These are phyloP conservation scores for Rynchops niger DNA, from an alignment of 2,113 vertebrate genomes.

Conservation along the genomic window DNA sequence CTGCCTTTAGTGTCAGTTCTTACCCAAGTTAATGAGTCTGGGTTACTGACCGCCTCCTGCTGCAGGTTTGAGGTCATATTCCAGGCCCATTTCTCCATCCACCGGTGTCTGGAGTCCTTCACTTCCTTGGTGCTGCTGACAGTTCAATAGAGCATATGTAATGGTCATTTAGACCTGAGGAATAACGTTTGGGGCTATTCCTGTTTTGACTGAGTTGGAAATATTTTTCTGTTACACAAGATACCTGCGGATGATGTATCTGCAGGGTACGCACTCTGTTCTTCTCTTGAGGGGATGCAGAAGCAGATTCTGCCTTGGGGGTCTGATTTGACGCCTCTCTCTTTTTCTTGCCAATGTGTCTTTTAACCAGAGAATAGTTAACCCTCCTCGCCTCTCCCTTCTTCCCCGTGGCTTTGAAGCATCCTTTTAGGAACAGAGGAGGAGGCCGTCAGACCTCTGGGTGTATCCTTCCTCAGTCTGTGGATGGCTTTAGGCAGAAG, in stretches of 20 bases:
- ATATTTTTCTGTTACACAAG: not conserved
- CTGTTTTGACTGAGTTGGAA: not conserved
- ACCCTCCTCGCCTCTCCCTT: not conserved
- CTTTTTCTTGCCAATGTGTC: not conserved
- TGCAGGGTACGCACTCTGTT: not conserved
- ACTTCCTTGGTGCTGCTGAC: not conserved
- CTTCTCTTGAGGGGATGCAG: not conserved
- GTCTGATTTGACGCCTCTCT: not conserved
- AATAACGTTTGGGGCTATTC: not conserved
- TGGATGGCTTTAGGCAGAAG: not conserved
- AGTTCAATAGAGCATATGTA: not conserved
- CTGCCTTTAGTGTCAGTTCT: not conserved
- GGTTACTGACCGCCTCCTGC: not conserved
- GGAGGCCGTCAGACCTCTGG: not conserved
- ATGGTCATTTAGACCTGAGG: not conserved
- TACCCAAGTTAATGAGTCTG: not conserved
- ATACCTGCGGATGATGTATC: not conserved
- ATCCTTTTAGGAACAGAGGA: not conserved
- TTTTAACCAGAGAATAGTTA: not conserved
- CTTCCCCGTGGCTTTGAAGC: not conserved
- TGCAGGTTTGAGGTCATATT: not conserved
- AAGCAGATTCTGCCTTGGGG: not conserved
- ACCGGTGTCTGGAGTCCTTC: not conserved
- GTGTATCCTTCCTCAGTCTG: not conserved
- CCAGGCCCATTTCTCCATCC: not conserved